phyloP scores from a whole-genome alignment of 2,888 invertebrate genomes.

The Protophormia terraenovae region DNA sequence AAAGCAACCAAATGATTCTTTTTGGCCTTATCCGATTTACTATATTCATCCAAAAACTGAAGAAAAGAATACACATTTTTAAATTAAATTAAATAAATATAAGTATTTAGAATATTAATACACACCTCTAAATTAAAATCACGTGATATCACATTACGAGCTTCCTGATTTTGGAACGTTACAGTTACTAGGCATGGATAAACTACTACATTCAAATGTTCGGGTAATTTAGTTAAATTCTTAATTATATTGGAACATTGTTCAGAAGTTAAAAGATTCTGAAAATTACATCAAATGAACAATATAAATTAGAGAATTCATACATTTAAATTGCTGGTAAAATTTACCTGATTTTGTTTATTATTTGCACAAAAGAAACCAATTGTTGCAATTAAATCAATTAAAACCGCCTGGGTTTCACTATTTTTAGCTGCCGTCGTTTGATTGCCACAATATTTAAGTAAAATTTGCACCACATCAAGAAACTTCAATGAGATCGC shows the following conservation, averaged over 20 bases:
- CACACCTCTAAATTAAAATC: constrained; percentile 80
- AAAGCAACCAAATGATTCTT: constrained; percentile 79
- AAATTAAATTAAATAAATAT: background rate
- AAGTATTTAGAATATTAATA: constrained; percentile 6
- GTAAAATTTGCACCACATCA: constrained; percentile 79
- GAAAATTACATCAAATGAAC: constrained; percentile 1
- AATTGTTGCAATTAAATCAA: constrained; percentile 81
- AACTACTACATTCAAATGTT: constrained; percentile 79
- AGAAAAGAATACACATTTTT: background rate
- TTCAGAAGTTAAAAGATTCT: constrained; percentile 80
- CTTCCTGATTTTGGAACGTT: constrained; percentile 79
- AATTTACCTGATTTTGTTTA: constrained; percentile 78
- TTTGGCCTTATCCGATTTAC: constrained; percentile 79
- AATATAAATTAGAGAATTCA: background rate
- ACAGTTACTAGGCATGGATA: constrained; percentile 81
- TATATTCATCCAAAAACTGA: constrained; percentile 80
- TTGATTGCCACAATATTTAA: constrained; percentile 78
- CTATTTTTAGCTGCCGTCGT: constrained; percentile 74
- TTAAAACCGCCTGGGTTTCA: constrained; percentile 80
- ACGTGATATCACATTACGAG: constrained; percentile 78
- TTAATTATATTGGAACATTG: constrained; percentile 80
- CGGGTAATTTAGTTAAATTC: constrained; percentile 79
- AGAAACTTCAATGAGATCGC: constrained; percentile 78
- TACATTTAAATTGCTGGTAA: background rate
- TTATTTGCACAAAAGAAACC: constrained; percentile 81